Conservation (phyloP, 1,140 invertebrate species). For the Dolichoris vasculosae region DNA sequence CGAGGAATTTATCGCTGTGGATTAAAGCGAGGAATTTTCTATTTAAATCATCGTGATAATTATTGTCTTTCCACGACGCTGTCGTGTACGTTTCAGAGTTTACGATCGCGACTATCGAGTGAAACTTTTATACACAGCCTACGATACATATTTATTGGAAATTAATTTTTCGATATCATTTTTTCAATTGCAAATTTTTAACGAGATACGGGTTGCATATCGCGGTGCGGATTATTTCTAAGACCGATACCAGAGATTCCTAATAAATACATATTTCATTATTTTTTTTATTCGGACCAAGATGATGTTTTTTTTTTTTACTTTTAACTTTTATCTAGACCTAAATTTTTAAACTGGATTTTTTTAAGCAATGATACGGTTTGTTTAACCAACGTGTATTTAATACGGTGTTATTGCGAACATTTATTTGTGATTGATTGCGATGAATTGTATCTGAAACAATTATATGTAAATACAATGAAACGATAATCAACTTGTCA, state of each 20-base stretch:
- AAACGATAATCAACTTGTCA: neutral
- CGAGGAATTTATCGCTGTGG: neutral
- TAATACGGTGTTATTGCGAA: neutral
- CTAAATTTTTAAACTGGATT: too few species aligned
- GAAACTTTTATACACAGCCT: neutral
- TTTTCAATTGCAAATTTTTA: too few species aligned
- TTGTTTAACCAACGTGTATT: too few species aligned
- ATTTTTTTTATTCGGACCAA: too few species aligned
- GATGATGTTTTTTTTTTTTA: too few species aligned
- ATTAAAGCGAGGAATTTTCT: neutral
- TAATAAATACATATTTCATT: too few species aligned
- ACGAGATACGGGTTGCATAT: too few species aligned
- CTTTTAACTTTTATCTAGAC: too few species aligned
- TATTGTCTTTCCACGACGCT: neutral
- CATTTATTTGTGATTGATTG: neutral
- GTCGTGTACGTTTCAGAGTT: neutral
- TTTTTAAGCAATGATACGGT: too few species aligned
- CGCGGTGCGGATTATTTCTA: too few species aligned
- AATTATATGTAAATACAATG: neutral
- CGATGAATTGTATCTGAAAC: neutral
- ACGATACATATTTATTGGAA: neutral
- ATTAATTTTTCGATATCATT: neutral
- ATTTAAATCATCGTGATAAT: neutral
- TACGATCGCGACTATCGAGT: neutral
- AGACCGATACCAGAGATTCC: too few species aligned